Percentiles rank a stretch among this genome's conserved stretches.
Evolutionary conservation across 2,113 vertebrate species (phyloP).

Genomic region (Rhombomys opimus): DNA sequence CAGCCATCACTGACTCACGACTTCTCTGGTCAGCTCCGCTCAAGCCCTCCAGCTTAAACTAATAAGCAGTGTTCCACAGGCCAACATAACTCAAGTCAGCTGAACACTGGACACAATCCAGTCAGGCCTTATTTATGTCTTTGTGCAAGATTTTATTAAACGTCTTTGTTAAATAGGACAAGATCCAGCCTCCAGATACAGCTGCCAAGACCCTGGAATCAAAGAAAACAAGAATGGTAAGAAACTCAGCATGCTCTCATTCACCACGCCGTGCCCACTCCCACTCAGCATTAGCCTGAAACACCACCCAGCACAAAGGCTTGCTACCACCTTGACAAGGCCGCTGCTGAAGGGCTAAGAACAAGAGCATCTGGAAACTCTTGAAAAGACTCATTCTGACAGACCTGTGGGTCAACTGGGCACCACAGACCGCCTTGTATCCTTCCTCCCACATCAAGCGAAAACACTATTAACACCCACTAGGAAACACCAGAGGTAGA

Average conservation of each 20-base stretch:
- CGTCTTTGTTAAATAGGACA: conserved; percentile 73
- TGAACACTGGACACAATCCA: conserved; percentile 20
- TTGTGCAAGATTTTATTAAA: conserved; percentile 86
- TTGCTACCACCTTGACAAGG: neutral
- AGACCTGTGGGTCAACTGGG: neutral
- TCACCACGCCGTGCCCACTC: neutral
- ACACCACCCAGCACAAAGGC: neutral
- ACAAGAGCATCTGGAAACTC: neutral
- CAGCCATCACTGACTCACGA: neutral
- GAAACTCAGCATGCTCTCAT: neutral
- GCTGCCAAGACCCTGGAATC: conserved; percentile 82
- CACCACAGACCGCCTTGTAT: neutral
- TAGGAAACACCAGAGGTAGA: neutral
- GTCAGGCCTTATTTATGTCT: neutral
- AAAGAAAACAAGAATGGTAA: conserved; percentile 66
- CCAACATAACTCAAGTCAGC: neutral
- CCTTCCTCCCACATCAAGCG: neutral
- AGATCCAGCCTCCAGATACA: conserved; percentile 77
- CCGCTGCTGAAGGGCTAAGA: neutral
- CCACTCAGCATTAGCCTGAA: neutral
- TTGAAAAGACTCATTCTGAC: neutral
- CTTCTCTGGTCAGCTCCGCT: neutral
- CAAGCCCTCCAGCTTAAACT: neutral
- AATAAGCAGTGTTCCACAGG: neutral
- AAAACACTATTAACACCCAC: neutral